These are phyloP conservation scores for Masnerella sp. DNA, from an alignment of 2,888 invertebrate genomes.

Conservation along the genomic window DNA sequence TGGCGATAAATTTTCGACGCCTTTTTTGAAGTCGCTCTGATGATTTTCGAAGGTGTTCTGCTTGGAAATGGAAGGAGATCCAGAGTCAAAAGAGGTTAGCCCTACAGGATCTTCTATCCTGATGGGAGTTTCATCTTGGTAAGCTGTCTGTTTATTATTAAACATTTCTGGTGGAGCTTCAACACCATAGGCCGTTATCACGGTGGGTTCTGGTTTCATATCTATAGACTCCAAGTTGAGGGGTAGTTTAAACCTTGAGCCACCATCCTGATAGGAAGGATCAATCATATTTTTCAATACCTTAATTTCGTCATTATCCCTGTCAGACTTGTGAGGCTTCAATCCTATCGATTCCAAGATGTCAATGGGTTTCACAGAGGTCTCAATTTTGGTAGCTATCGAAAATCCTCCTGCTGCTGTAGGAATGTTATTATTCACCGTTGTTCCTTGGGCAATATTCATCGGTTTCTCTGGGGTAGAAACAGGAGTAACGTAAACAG, in stretches of 20 bases:
- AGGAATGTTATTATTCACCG: slow-evolving; percentile 33
- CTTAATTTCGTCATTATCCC: slow-evolving; percentile 18
- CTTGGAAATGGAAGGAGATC: slow-evolving; percentile 60
- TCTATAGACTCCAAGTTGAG: slow-evolving; percentile 24
- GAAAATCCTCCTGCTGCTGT: slow-evolving; percentile 27
- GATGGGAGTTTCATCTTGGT: slow-evolving; percentile 24
- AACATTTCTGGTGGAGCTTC: slow-evolving; percentile 14
- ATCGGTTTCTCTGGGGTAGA: slow-evolving; percentile 40
- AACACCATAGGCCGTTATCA: not conserved
- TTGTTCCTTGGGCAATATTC: slow-evolving; percentile 25
- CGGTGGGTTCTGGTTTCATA: slow-evolving; percentile 4
- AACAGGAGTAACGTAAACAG: slow-evolving; percentile 69
- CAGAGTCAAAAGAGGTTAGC: slow-evolving; percentile 44
- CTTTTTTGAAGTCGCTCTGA: slow-evolving; percentile 65
- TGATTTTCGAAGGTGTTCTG: slow-evolving; percentile 68
- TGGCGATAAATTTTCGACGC: slow-evolving; percentile 72
- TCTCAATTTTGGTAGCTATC: slow-evolving; percentile 59
- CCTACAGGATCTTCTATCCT: slow-evolving; percentile 44
- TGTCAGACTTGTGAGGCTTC: slow-evolving; percentile 47
- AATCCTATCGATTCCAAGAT: slow-evolving; percentile 78
- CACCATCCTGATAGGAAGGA: slow-evolving; percentile 14
- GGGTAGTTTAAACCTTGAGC: slow-evolving; percentile 31
- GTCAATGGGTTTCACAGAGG: slow-evolving; percentile 73
- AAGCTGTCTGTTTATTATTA: slow-evolving; percentile 25
- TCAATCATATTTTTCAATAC: slow-evolving; percentile 28